Evolutionary conservation across 2,888 invertebrate genomes (phyloP), one percentile per base, ranked within the genome.

Genomic region (Rapana venosa): DNA sequence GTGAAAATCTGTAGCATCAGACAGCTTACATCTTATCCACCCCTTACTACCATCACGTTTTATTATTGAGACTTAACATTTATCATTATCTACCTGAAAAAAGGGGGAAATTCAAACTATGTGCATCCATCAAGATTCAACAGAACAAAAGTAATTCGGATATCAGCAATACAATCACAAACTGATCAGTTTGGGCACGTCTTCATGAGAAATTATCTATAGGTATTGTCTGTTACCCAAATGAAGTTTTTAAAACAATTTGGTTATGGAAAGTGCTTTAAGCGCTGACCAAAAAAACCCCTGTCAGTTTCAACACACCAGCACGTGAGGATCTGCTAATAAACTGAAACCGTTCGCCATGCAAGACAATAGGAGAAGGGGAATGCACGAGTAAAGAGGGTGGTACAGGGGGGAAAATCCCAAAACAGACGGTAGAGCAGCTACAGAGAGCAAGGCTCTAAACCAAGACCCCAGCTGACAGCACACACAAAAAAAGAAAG

Each of bases 291-390:
- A 74, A 74, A 74, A 74, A n/a, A 74, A n/a, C 13, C 2, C 5
- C 32, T 2, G n/a, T 47, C 47, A 47, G 47, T 47, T 47, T 47
- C 47, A 74, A 13, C 32, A 79, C 32, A 79, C 32, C 17, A 32
- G 32, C 15, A 35, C 35, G 22, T 32, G 35, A 35, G 79, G 26
- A 66, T 66, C 26, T 35, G 17, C 32, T 17, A 15, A 32, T 1
- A 74, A 22, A 74, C 74, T 26, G 74, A 74, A n/a, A 74, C 74
- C 74, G n/a, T n/a, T 26, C n/a, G 74, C 74, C 74, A 74, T 74
- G 74, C 74, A 74, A n/a, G n/a, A 47, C 47, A 47, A 47, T 47
- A 47, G 26, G 66, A 66, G 6, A 66, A 13, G 66, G 26, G 20
- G 13, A 66, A 66, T 22, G 26, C 26, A 26, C 26, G 66, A 66